Evolutionary conservation across 2,113 vertebrate genomes (phyloP), one percentile per base, ranked within the genome.

Genomic region (Macroglossus sobrinus): DNA sequence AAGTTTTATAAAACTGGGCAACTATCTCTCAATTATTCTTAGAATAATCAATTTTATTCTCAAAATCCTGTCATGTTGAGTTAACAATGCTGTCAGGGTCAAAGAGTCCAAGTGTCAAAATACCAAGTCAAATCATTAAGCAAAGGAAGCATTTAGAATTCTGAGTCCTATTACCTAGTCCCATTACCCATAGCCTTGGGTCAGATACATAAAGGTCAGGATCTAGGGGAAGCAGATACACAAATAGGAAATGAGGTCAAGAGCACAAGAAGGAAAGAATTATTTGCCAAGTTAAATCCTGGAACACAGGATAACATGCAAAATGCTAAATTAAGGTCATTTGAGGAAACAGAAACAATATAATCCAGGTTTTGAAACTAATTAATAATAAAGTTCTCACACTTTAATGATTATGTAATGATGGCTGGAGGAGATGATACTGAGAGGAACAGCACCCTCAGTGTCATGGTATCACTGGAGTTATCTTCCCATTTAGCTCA

Each of bases 171-270:
- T 95, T 80, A 63, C 61, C 79, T 55, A 79, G 80, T 90, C 9
- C 71, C 40, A 53, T 86, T 94, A 50, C 79, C 4, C 50, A 50
- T 16, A 61, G 9, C 26, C 35, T n/a, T 50, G 33, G 61, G 55
- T 85, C 78, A 96, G 33, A 93, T 24, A 38, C 50, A 53, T 89
- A 91, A 93, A 94, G 78, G 88, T 91, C 69, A 93, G 45, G 21
- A 93, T 94, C 74, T 93, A 59, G 43, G 79, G 84, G 79, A 93
- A 89, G 50, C 79, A 93, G 94, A 92, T 94, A 94, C 45, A 93
- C 40, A 78, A 88, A 72, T 86, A 93, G 92, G 93, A 94, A 97
- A 95, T 90, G 75, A 94, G 88, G 43, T 90, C 75, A 89, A 86
- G 59, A 92, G 59, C 40, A 75, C 43, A 19, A 16, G 63, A 59